A percentile compares a stretch with the other conserved stretches of the same genome.
phyloP scores from a whole-genome alignment of 2,797 vertebrate genomes.

The Microctenopoma steveboyesi region DNA sequence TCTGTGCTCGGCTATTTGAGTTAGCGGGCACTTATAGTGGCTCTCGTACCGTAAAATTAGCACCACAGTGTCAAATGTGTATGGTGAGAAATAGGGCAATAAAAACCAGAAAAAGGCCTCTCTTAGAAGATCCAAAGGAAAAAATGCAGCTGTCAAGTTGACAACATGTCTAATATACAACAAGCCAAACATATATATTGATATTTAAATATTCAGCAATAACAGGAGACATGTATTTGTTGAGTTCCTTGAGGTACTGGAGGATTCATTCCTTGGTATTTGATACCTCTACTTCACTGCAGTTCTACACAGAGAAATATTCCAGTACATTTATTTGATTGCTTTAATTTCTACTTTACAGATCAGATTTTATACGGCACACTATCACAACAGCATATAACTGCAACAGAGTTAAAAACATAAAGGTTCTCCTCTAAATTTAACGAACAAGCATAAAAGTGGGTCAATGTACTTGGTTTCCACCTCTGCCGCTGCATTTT shows the following conservation, averaged over 20 bases:
- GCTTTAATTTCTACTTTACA: neutral
- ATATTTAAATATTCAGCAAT: neutral
- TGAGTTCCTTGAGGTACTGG: neutral
- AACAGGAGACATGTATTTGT: neutral
- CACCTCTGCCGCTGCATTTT: neutral
- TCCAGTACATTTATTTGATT: neutral
- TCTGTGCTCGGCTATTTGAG: neutral
- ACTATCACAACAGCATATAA: neutral
- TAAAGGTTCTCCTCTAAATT: neutral
- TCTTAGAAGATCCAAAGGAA: too few species aligned
- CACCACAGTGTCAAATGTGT: slow-evolving; percentile 1
- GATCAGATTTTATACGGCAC: neutral
- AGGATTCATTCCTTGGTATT: neutral
- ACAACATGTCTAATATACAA: too few species aligned
- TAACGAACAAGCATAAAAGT: neutral
- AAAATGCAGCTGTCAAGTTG: too few species aligned
- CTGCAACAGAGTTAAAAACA: neutral
- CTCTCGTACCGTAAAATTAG: slow-evolving; percentile 9
- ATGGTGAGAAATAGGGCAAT: neutral
- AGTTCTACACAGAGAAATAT: neutral
- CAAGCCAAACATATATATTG: neutral
- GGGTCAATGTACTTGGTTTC: neutral
- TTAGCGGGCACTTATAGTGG: slow-evolving; percentile 20
- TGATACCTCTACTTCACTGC: neutral
- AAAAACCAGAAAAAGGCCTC: neutral